Evolutionary conservation across 2,888 invertebrate species (phyloP), one percentile per base, ranked within the genome.

Genomic region (Patella ulyssiponensis): DNA sequence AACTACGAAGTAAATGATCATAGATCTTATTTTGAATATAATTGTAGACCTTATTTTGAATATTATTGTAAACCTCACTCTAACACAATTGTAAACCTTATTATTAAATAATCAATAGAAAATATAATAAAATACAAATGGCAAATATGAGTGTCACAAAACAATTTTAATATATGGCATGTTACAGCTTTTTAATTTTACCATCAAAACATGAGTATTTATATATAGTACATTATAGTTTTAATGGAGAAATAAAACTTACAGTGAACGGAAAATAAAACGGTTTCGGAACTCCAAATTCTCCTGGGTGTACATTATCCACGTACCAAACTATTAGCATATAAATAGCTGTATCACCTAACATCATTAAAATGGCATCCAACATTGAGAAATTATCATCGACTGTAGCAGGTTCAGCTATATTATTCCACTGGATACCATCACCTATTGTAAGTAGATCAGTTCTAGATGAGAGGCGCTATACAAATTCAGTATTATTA

Each of bases 231-330:
- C 9, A 9, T 9, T 1, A 44, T 44, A 44, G 44, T 44, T 44
- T 44, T 44, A 44, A 44, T 44, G 7, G 44, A 44, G 44, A 9
- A 44, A 23, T 9, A 11, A 23, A 76, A 72, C 84, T 88, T 90
- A 95, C 95, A 92, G 93, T 91, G 72, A 96, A 93, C 0, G 94
- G 94, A 88, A 96, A 98, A 88, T 97, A 94, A 94, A 96, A 97
- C 44, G 94, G 95, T 79, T 94, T 94, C 0, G 96, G 95, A 0
- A 97, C 94, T 2, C 97, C 97, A 89, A 94, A 96, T 20, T 95
- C 95, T 17, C 97, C 97, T 0, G 98, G 97, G 80, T 94, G 93
- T 15, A 98, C 94, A 84, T 95, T 95, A 91, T 97, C 97, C 52
- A 97, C 92, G 89, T 98, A 98, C 82, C 97, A 92, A 0, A 97